phyloP scores from a whole-genome alignment of 2,113 vertebrate species.

The Chlamydotis undulata region DNA sequence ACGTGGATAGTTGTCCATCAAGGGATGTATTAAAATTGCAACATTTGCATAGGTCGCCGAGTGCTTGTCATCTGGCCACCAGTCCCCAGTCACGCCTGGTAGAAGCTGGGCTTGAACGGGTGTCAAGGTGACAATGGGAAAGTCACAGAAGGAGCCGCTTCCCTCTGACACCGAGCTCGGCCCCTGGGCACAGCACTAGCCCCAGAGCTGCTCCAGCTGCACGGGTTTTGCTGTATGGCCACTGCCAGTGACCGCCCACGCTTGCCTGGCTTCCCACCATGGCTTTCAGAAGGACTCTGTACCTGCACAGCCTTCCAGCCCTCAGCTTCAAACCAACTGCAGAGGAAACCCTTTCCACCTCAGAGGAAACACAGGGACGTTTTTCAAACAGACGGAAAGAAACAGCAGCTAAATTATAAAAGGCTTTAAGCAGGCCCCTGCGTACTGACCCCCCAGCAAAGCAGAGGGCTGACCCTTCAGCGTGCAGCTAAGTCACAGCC shows the following conservation, averaged over 20 bases:
- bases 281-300: background rate
- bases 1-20: background rate
- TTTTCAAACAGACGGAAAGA: background rate
- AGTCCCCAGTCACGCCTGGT: background rate
- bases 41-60: background rate
- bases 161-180: accelerated
- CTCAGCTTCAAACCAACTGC: background rate
- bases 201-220: no score
- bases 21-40: background rate
- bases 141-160: background rate
- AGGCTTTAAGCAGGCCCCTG: accelerated
- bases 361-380: background rate
- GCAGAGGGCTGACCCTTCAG: background rate
- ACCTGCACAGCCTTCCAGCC: background rate
- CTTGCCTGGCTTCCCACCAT: background rate
- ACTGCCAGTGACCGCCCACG: background rate
- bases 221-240: background rate
- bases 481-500: background rate
- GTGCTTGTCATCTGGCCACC: background rate
- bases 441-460: background rate
- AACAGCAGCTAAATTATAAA: background rate
- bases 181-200: background rate
- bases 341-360: background rate
- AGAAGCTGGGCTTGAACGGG: background rate
- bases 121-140: accelerated